These are phyloP conservation scores for Celastrina argiolus DNA, from an alignment of 2,888 invertebrate genomes.

Conservation along the genomic window DNA sequence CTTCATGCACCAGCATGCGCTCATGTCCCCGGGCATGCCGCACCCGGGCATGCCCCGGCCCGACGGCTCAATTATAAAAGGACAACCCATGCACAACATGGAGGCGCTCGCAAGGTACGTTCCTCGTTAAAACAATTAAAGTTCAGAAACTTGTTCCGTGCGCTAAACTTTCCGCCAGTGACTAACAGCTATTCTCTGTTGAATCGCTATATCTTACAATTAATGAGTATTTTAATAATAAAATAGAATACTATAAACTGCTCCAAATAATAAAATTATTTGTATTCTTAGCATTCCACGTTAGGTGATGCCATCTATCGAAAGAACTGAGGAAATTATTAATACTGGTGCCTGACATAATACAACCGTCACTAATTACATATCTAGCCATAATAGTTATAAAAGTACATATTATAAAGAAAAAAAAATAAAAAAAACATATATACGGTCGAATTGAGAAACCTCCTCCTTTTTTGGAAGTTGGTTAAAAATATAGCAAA, in stretches of 20 bases:
- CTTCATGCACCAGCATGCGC: constrained; percentile 94
- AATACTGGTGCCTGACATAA: too few species aligned
- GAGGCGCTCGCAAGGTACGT: constrained; percentile 91
- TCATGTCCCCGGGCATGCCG: constrained; percentile 93
- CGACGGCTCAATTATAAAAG: constrained; percentile 90
- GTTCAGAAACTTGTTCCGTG: neutral
- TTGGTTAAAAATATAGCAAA: too few species aligned
- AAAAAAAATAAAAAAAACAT: too few species aligned
- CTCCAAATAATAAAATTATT: too few species aligned
- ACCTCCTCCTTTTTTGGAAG: too few species aligned
- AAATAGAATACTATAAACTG: neutral
- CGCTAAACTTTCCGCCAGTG: neutral
- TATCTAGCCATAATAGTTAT: too few species aligned
- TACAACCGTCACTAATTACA: too few species aligned
- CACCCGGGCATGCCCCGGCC: constrained; percentile 88
- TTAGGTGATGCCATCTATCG: constrained; percentile 4
- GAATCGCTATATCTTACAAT: neutral
- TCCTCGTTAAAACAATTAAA: constrained; percentile 7
- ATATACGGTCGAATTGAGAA: too few species aligned
- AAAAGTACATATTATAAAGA: too few species aligned
- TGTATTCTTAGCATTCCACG: neutral
- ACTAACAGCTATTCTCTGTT: neutral
- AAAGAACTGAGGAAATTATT: neutral
- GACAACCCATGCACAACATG: constrained; percentile 91
- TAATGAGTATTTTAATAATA: neutral